A percentile compares a stretch with the other conserved stretches of the same genome.
Conservation (phyloP, 1,140 invertebrate genomes). For the Homalodisca vitripennis region DNA sequence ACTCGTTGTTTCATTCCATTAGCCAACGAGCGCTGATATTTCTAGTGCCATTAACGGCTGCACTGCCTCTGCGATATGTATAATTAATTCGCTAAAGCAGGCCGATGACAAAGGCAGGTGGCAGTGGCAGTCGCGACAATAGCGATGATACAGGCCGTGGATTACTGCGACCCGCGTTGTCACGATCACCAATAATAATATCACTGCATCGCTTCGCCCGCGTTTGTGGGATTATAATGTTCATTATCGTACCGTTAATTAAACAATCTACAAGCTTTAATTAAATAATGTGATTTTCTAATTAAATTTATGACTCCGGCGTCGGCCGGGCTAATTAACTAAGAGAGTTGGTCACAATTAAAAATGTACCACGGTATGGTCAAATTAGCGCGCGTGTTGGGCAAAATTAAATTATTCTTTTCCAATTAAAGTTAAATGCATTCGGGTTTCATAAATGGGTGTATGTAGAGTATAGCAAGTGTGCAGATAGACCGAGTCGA, state of each 20-base stretch:
- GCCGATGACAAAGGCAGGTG: not conserved
- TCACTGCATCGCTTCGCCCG: not conserved
- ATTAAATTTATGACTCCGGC: not conserved
- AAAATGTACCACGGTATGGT: no score
- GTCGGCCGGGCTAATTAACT: no score
- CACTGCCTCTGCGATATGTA: not conserved
- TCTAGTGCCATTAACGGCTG: constrained; percentile 4
- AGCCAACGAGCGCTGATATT: not conserved
- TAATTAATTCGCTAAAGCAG: constrained; percentile 14
- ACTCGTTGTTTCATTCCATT: not conserved
- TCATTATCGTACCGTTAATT: constrained; percentile 12
- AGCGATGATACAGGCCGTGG: not conserved
- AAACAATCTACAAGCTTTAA: constrained; percentile 10
- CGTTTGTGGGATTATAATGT: constrained; percentile 15
- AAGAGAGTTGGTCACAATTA: no score
- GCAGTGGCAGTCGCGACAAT: constrained; percentile 5
- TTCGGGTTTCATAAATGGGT: no score
- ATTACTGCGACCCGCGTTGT: not conserved
- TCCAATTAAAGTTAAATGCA: no score
- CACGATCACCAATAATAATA: not conserved
- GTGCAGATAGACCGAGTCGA: no score
- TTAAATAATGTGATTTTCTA: constrained; percentile 18
- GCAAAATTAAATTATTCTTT: no score
- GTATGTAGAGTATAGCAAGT: no score
- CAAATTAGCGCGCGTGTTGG: no score